Percentiles rank a stretch among this genome's conserved stretches.
Evolutionary conservation across 2,113 vertebrate species (phyloP).

Genomic region (Bambusicola thoracicus): DNA sequence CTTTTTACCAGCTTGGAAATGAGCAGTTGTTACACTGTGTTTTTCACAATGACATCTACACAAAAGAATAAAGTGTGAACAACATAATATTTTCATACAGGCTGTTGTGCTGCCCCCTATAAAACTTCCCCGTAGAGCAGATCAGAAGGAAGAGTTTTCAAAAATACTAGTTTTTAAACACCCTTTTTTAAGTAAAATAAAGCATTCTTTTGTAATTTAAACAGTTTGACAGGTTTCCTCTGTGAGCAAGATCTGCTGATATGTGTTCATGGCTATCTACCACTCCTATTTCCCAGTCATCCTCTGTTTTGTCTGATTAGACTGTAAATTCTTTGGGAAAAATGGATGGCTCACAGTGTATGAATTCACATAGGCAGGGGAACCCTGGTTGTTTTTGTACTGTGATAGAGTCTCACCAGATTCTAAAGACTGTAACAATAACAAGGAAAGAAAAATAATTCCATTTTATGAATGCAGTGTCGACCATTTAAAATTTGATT

Average conservation of each 20-base stretch:
- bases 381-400: not conserved
- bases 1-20: not conserved
- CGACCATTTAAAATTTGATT: not conserved
- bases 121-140: not conserved
- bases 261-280: rapidly evolving
- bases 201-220: not conserved
- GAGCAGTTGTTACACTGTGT: not conserved
- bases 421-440: not conserved
- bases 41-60: not conserved
- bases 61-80: not conserved
- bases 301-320: not conserved
- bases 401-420: not conserved
- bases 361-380: not conserved
- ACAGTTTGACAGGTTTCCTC: not conserved
- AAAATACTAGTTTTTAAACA: not conserved
- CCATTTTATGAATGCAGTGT: not conserved
- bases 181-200: not conserved
- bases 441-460: not conserved
- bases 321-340: not conserved
- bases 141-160: not conserved
- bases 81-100: not conserved
- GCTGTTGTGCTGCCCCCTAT: not conserved
- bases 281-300: not conserved
- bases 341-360: not conserved
- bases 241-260: not conserved